Evolutionary conservation across 2,888 invertebrate species (phyloP).

Genomic region (Tuta absoluta): DNA sequence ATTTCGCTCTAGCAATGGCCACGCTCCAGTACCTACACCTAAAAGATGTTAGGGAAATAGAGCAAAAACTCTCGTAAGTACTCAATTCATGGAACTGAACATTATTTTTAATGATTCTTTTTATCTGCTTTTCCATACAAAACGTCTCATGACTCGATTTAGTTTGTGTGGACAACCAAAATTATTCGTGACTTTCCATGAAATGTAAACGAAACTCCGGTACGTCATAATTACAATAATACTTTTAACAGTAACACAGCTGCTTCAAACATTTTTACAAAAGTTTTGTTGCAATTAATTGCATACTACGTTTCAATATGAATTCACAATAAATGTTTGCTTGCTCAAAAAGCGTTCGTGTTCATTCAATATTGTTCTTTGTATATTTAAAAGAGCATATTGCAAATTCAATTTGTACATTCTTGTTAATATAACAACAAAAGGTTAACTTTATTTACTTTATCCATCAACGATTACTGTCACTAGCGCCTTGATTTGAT

Average conservation of each 20-base stretch:
- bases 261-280: neutral
- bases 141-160: no score
- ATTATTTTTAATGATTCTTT: no score
- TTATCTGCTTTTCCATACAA: neutral
- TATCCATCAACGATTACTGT: neutral
- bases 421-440: neutral
- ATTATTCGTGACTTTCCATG: no score
- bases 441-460: neutral
- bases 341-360: neutral
- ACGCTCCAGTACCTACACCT: neutral
- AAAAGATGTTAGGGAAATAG: no score
- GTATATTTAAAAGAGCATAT: neutral
- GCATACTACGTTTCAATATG: neutral
- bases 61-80: neutral
- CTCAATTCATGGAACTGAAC: neutral
- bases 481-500: no score
- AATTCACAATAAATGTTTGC: neutral
- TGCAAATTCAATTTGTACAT: no score
- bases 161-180: no score
- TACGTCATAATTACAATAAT: neutral
- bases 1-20: slow-evolving; percentile 11
- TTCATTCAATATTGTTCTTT: neutral
- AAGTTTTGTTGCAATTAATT: neutral
- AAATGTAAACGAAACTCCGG: no score
- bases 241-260: neutral